Conservation (phyloP, 2,888 invertebrate genomes). For the Yponomeuta sedellus region DNA sequence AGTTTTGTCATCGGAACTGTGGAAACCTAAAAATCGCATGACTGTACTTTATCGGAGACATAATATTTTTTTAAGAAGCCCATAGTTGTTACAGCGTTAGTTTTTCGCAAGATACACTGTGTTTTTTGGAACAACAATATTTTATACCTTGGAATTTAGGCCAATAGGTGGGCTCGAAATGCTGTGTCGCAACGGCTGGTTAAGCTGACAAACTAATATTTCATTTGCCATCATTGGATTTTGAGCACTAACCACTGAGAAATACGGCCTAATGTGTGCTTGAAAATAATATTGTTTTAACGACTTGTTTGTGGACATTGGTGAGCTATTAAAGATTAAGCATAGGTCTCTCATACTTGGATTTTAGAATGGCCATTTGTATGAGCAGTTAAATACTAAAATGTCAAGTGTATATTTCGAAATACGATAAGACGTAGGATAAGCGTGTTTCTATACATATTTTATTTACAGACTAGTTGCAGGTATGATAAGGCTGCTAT, state of each 20-base stretch:
- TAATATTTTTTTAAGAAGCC: too few species aligned
- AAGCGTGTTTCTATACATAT: not conserved
- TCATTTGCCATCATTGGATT: not conserved
- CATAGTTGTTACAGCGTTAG: not conserved
- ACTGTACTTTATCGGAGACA: too few species aligned
- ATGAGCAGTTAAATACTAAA: not conserved
- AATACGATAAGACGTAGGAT: not conserved
- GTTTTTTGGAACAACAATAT: constrained; percentile 4
- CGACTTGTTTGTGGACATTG: not conserved
- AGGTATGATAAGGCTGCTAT: too few species aligned
- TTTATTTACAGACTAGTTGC: not conserved
- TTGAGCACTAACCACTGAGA: not conserved
- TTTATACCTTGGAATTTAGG: not conserved
- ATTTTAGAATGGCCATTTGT: not conserved
- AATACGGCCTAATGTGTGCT: not conserved
- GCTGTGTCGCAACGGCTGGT: not conserved
- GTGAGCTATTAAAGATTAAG: not conserved
- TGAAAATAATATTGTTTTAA: not conserved
- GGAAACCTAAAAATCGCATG: too few species aligned
- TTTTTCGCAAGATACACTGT: not conserved
- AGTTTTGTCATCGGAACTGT: too few species aligned
- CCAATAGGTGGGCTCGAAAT: not conserved
- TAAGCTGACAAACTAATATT: not conserved
- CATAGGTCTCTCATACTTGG: not conserved
- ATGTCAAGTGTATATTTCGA: not conserved